Conservation (phyloP, 2,888 invertebrate species). For the Brachylomia viminalis region DNA sequence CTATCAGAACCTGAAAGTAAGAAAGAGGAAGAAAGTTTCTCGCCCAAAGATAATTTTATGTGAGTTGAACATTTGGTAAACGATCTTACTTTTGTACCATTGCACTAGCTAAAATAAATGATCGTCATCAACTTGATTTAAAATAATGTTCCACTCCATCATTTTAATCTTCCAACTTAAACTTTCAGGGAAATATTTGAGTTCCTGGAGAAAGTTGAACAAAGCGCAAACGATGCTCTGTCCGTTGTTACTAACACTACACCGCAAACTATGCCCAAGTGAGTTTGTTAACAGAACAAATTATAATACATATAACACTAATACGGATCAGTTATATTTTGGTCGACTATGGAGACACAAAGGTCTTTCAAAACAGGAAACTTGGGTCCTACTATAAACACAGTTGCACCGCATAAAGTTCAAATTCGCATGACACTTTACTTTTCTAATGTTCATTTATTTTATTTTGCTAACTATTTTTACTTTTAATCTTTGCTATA, state of each 20-base stretch:
- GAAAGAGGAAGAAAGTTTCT: slow-evolving; percentile 72
- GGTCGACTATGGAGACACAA: too few relatives aligned
- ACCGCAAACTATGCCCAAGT: slow-evolving; percentile 86
- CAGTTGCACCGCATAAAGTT: not conserved
- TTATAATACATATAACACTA: not conserved
- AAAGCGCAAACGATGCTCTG: slow-evolving; percentile 88
- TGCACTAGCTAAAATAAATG: not conserved
- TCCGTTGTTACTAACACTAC: slow-evolving; percentile 83
- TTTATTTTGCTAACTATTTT: too few relatives aligned
- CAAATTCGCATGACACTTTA: not conserved
- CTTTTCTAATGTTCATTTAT: too few relatives aligned
- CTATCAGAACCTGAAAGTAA: slow-evolving; percentile 71
- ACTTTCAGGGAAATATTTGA: slow-evolving; percentile 91
- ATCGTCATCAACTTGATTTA: not conserved
- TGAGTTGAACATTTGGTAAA: slow-evolving; percentile 72
- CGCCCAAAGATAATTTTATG: slow-evolving; percentile 86
- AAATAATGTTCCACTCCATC: not conserved
- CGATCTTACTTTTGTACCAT: slow-evolving; percentile 4
- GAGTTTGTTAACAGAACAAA: slow-evolving; percentile 58
- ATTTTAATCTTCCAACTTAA: not conserved
- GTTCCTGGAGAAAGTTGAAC: slow-evolving; percentile 92
- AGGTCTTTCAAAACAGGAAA: not conserved
- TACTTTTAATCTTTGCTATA: too few relatives aligned
- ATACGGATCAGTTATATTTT: not conserved
- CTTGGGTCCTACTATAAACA: not conserved